Conservation (phyloP, 2,113 vertebrate species). For the Macrotis lagotis region DNA sequence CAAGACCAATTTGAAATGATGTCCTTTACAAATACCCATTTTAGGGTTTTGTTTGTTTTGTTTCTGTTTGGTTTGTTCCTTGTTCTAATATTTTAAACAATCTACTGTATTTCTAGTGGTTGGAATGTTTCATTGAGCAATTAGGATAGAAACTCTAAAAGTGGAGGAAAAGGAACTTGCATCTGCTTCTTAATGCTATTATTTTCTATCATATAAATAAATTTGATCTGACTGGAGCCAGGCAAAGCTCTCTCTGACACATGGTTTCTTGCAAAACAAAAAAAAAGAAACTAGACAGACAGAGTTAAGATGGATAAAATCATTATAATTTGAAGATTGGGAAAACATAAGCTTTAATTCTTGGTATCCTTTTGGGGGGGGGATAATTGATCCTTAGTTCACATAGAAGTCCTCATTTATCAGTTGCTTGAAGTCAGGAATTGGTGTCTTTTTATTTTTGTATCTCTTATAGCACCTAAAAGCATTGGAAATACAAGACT, state of each 20-base stretch:
- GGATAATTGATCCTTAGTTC: background rate
- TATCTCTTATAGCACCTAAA: background rate
- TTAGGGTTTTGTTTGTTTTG: constrained; percentile 22
- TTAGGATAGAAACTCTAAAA: constrained; percentile 68
- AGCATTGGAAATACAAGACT: background rate
- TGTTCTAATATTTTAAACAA: constrained; percentile 52
- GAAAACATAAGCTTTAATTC: background rate
- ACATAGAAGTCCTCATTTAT: background rate
- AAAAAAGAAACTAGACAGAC: constrained; percentile 57
- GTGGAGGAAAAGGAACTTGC: constrained; percentile 71
- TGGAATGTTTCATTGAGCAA: constrained; percentile 54
- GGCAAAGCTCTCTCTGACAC: constrained; percentile 69
- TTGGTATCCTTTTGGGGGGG: background rate
- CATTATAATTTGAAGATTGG: constrained; percentile 25
- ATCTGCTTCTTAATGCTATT: constrained; percentile 76
- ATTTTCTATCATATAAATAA: constrained; percentile 81
- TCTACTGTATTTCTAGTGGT: constrained; percentile 21
- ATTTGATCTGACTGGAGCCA: constrained; percentile 77
- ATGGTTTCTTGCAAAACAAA: constrained; percentile 64
- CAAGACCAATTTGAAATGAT: constrained; percentile 49
- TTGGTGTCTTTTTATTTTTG: background rate
- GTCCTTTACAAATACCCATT: constrained; percentile 61
- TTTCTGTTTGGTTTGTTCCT: background rate
- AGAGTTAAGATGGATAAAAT: constrained; percentile 52
- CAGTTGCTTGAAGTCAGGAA: background rate